Evolutionary conservation across 2,888 invertebrate species (phyloP), one percentile per base, ranked within the genome.

Genomic region (Amphipoea oculea): DNA sequence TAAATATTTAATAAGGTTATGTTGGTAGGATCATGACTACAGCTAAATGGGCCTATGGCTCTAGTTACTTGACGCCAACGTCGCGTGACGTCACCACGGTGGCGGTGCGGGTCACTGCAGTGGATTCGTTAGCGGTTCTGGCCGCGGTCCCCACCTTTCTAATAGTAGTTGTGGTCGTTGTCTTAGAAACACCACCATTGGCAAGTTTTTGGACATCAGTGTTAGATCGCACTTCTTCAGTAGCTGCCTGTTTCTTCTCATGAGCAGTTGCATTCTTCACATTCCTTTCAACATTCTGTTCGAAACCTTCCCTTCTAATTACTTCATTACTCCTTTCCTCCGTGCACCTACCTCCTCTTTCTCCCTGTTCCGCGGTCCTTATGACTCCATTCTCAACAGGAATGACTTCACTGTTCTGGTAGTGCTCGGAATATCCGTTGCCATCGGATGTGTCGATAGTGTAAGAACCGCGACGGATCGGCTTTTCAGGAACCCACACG

Each of bases 141-240:
- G 96, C 95, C 14, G 95, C 92, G 0, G 95, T 95, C 4, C 96
- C 97, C 11, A 96, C 91, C 89, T 95, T 96, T 67, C 90, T 93
- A 42, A 96, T 89, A 6, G 96, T 96, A 20, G 95, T 96, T 2
- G 96, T 96, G 11, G 96, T 96, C 11, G 96, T 97, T 4, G 96
- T 96, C 84, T 94, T 96, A 54, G 95, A 88, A 71, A 92, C 90
- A 68, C 96, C 96, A 63, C 97, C 97, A 83, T 96, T 95, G 9
- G 95, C 92, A 77, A 96, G 92, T 60, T 95, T 92, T 84, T 96
- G 92, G n/a, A 96, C 95, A 76, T 96, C 94, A 65, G 94, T 95
- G 57, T 95, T 95, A 23, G 95, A 92, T 5, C 93, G 92, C 2
- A 96, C 95, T 90, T 96, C 95, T 84, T 96, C 95, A 66, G 94